These are phyloP conservation scores for Pontoporia blainvillei DNA, from an alignment of 2,113 vertebrate genomes.

Conservation along the genomic window DNA sequence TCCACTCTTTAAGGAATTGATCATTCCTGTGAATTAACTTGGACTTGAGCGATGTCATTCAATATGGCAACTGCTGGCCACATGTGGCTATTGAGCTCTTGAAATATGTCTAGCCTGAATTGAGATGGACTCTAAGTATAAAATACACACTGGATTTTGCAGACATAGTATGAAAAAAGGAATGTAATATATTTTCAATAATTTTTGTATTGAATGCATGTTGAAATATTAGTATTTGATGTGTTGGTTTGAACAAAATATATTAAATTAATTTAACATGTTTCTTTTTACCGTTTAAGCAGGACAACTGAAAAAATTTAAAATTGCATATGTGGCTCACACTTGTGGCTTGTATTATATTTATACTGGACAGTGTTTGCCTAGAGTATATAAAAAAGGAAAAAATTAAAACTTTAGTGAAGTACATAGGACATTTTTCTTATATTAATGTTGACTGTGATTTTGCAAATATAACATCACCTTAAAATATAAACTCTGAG, in stretches of 20 bases:
- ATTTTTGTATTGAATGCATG: not conserved
- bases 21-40: not conserved
- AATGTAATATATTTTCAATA: not conserved
- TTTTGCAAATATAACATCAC: not conserved
- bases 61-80: not conserved
- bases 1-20: not conserved
- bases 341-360: not conserved
- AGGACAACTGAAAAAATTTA: not conserved
- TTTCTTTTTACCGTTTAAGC: not conserved
- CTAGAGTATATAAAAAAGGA: not conserved
- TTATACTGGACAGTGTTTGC: not conserved
- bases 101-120: not conserved
- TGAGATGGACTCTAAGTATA: not conserved
- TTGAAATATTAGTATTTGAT: constrained; percentile 33
- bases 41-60: not conserved
- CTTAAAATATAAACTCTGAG: not conserved
- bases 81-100: not conserved
- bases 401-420: not conserved
- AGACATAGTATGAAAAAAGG: not conserved
- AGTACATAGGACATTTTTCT: not conserved
- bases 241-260: not conserved
- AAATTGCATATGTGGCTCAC: not conserved
- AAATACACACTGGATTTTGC: not conserved
- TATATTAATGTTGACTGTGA: not conserved
- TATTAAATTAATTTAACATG: not conserved